These are phyloP conservation scores for Lepus europaeus DNA, from an alignment of 2,113 vertebrate species.

Conservation along the genomic window DNA sequence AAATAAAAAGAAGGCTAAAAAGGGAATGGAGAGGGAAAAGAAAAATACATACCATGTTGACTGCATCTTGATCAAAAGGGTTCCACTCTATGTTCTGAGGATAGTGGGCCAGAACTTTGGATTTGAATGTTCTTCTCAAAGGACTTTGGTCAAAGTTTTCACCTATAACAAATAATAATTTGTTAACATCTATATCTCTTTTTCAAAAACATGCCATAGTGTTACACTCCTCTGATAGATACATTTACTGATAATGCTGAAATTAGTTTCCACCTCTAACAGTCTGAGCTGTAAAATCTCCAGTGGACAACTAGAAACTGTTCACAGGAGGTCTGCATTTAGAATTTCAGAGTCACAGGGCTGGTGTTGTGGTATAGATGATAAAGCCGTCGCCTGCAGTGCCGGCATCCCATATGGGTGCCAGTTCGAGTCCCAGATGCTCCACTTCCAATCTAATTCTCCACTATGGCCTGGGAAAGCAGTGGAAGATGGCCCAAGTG, in stretches of 20 bases:
- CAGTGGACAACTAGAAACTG: constrained; percentile 15
- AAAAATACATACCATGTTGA: constrained; percentile 96
- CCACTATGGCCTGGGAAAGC: no score
- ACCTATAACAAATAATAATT: constrained; percentile 85
- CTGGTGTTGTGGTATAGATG: no score
- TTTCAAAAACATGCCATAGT: not conserved
- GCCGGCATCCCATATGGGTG: no score
- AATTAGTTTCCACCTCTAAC: constrained; percentile 48
- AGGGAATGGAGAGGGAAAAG: not conserved
- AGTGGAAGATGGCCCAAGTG: no score
- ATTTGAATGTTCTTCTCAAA: constrained; percentile 96
- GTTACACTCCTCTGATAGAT: constrained; percentile 52
- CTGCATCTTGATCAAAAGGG: constrained; percentile 97
- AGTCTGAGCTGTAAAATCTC: constrained; percentile 50
- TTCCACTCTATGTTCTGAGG: constrained; percentile 97
- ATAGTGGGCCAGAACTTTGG: constrained; percentile 97
- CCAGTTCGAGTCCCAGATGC: no score
- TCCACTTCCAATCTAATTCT: no score
- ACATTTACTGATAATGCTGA: not conserved
- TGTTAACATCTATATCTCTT: not conserved
- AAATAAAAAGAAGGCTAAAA: constrained; percentile 30
- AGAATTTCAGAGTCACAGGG: not conserved
- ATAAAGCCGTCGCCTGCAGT: no score
- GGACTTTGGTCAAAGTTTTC: constrained; percentile 99
- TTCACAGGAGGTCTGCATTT: constrained; percentile 19